These are phyloP conservation scores for Coregonus sp. DNA, from an alignment of 2,797 vertebrate genomes.

Conservation along the genomic window DNA sequence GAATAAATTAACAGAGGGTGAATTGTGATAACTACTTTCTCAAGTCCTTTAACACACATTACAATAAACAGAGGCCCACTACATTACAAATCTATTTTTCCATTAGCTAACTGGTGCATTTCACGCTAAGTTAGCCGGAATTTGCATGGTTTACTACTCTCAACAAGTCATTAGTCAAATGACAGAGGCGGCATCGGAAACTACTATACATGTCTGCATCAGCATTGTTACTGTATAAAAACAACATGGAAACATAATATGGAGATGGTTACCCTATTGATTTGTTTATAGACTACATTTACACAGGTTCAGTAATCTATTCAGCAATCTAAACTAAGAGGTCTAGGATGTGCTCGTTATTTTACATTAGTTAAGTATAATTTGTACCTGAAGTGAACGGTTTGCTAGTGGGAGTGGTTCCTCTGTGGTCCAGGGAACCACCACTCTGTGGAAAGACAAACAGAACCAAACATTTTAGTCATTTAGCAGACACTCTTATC, in stretches of 20 bases:
- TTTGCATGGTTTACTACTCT: background rate
- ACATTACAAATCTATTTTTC: too few relatives aligned
- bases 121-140: background rate
- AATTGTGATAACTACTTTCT: too few relatives aligned
- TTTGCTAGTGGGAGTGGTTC: slow-evolving; percentile 25
- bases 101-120: background rate
- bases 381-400: slow-evolving; percentile 54
- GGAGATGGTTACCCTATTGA: background rate
- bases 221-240: too few relatives aligned
- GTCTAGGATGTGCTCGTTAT: background rate
- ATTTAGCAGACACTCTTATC: too few relatives aligned
- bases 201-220: too few relatives aligned
- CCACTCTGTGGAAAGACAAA: slow-evolving; percentile 35
- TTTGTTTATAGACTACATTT: background rate
- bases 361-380: background rate
- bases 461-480: background rate
- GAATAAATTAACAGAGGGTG: too few relatives aligned
- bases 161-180: background rate
- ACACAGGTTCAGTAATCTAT: background rate
- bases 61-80: background rate
- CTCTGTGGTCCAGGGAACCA: slow-evolving; percentile 27
- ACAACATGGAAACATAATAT: too few relatives aligned
- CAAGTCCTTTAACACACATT: background rate
- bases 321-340: background rate
- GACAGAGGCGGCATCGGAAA: background rate